Percentiles rank a stretch among this genome's conserved stretches.
Evolutionary conservation across 1,140 invertebrate species (phyloP).

Genomic region (Sinonovacula constricta): DNA sequence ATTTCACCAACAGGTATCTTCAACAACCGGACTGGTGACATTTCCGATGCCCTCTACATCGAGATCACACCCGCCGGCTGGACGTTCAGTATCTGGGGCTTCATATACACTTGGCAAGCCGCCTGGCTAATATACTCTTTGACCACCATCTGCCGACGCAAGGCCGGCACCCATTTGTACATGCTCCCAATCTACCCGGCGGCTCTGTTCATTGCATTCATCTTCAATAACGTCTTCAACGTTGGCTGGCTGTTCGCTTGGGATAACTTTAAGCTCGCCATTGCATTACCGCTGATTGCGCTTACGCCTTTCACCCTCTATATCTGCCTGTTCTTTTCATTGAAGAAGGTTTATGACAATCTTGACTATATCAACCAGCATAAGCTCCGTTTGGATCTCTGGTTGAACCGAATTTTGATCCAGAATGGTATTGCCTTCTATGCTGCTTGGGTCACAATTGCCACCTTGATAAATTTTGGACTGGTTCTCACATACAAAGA

Average conservation of each 20-base stretch:
- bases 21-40: slow-evolving; percentile 58
- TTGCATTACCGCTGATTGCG: slow-evolving; percentile 54
- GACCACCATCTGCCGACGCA: slow-evolving; percentile 61
- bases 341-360: slow-evolving; percentile 53
- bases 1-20: slow-evolving; percentile 64
- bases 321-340: slow-evolving; percentile 61
- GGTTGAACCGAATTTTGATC: slow-evolving; percentile 69
- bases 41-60: slow-evolving; percentile 62
- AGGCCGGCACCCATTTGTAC: slow-evolving; percentile 60
- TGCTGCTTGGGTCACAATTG: slow-evolving; percentile 72
- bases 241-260: slow-evolving; percentile 74
- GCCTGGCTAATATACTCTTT: slow-evolving; percentile 65
- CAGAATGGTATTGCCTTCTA: slow-evolving; percentile 76
- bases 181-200: slow-evolving; percentile 57
- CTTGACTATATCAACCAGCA: slow-evolving; percentile 53
- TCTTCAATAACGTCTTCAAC: slow-evolving; percentile 62
- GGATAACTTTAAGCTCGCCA: slow-evolving; percentile 57
- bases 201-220: slow-evolving; percentile 58
- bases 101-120: slow-evolving; percentile 72
- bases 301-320: slow-evolving; percentile 63
- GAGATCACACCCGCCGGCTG: slow-evolving; percentile 72
- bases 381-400: slow-evolving; percentile 58
- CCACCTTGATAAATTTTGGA: slow-evolving; percentile 71
- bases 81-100: slow-evolving; percentile 73
- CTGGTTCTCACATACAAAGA: slow-evolving; percentile 64